phyloP scores from a whole-genome alignment of 2,113 vertebrate genomes.

The Spea multiplicata region DNA sequence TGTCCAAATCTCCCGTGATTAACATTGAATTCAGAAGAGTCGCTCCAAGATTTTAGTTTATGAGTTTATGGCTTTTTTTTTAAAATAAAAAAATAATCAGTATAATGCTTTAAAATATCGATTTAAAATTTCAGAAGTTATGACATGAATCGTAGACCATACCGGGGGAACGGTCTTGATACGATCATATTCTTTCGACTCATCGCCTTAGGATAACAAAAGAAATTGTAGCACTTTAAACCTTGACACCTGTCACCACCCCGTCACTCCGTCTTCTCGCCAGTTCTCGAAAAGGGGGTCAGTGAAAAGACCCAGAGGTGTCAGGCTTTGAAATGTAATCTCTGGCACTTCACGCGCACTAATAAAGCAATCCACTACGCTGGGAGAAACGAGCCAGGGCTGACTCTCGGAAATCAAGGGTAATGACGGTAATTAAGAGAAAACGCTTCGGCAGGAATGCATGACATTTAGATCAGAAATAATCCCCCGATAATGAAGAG shows the following conservation, averaged over 20 bases:
- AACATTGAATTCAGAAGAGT: no score
- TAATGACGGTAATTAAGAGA: conserved; percentile 32
- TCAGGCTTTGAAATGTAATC: conserved; percentile 43
- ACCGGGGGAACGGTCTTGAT: neutral
- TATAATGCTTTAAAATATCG: no score
- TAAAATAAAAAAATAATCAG: no score
- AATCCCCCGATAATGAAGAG: neutral
- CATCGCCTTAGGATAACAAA: conserved; percentile 37
- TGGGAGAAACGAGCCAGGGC: conserved; percentile 1
- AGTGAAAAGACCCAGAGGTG: conserved; percentile 44
- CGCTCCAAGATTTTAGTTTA: no score
- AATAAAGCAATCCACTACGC: conserved; percentile 3
- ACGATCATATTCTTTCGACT: conserved; percentile 5
- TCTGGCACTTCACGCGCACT: conserved; percentile 3
- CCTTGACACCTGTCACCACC: conserved; percentile 43
- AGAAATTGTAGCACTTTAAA: conserved; percentile 29
- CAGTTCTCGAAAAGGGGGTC: conserved; percentile 30
- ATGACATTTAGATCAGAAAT: neutral
- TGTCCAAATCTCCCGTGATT: no score
- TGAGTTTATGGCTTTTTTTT: no score
- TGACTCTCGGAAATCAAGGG: conserved; percentile 19
- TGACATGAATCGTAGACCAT: neutral
- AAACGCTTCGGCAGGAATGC: conserved; percentile 24
- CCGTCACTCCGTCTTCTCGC: conserved; percentile 20
- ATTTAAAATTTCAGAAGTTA: no score